These are phyloP conservation scores for Ichneumoninae sp. DNA, from an alignment of 2,888 invertebrate species.

Conservation along the genomic window DNA sequence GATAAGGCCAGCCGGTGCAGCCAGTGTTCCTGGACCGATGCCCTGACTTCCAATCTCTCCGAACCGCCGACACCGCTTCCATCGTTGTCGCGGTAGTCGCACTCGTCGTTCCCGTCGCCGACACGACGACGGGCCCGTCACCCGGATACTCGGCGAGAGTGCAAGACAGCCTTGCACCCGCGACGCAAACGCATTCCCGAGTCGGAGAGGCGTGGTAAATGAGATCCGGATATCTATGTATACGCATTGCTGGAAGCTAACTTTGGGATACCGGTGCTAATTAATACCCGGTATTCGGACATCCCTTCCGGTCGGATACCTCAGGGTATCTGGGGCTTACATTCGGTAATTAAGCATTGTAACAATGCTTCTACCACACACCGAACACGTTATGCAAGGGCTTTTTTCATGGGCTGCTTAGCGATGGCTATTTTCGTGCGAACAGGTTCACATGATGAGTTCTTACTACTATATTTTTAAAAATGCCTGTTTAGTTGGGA, in stretches of 20 bases:
- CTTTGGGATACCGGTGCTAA: slow-evolving; percentile 26
- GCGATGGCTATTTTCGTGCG: neutral
- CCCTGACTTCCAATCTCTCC: slow-evolving; percentile 68
- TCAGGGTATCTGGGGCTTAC: neutral
- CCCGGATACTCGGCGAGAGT: slow-evolving; percentile 45
- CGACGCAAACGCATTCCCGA: slow-evolving; percentile 62
- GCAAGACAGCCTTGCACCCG: slow-evolving; percentile 39
- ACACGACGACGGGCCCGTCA: slow-evolving; percentile 28
- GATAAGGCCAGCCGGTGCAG: slow-evolving; percentile 24
- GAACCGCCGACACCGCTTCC: slow-evolving; percentile 63
- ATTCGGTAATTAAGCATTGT: slow-evolving; percentile 1
- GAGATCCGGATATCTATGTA: slow-evolving; percentile 68
- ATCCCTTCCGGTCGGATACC: slow-evolving; percentile 2
- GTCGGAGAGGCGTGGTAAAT: slow-evolving; percentile 61
- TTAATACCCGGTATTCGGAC: slow-evolving; percentile 19
- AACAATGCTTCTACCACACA: neutral
- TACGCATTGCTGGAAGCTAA: slow-evolving; percentile 20
- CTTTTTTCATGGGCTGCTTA: neutral
- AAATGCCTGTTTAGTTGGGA: neutral
- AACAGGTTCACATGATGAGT: neutral
- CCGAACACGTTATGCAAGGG: neutral
- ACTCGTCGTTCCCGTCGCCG: slow-evolving; percentile 29
- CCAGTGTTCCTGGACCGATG: slow-evolving; percentile 64
- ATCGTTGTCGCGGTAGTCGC: slow-evolving; percentile 41
- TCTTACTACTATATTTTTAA: neutral